Base-by-base conservation (phyloP, 2,113 vertebrate species). In the Pardalotus punctatus region DNA sequence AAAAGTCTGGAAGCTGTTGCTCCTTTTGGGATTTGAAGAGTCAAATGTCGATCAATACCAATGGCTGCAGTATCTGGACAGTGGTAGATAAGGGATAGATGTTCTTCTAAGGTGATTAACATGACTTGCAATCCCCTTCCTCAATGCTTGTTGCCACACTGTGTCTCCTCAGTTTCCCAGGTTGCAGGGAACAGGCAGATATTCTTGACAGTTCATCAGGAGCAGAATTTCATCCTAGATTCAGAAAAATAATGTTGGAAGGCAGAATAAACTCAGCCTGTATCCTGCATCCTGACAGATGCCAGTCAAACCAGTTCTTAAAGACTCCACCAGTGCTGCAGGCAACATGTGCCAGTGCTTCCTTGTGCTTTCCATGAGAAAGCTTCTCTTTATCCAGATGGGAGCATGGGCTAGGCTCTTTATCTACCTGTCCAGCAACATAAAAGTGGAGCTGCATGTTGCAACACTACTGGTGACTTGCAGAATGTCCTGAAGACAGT, bases 1-100 rank as follows among this genome's bases (percentile, higher is more conserved):
- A 94, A 65, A 79, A 94, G 81, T 91, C 94, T 98, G 94, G 93
- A 97, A 97, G 76, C 93, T 96, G 76, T 90, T 95, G 79, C 71
- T 89, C 81, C 62, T 94, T 94, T 91, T 47, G 84, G 81, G 80
- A 78, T 76, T 93, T 91, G 61, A 88, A 92, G 69, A 86, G 92
- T 82, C 42, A 90, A 82, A 82, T 82, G 58, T 95, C 61, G 71
- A 76, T 89, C 90, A 60, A 24, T 71, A 78, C 11, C 48, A 91
- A 78, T 93, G 90, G 78, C 80, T 94, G 82, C 36, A 72, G 73
- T 82, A 71, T 90, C 27, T 80, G 77, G 88, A 70, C 77, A 90
- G 35, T 23, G 54, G 81, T 51, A 85, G 35, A 18, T 53, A 91
- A 79, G 38, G 72, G 69, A 33, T 54, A 77, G 56, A 84, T 51